These are phyloP conservation scores for Nezara viridula DNA, from an alignment of 2,888 invertebrate species.

Conservation along the genomic window DNA sequence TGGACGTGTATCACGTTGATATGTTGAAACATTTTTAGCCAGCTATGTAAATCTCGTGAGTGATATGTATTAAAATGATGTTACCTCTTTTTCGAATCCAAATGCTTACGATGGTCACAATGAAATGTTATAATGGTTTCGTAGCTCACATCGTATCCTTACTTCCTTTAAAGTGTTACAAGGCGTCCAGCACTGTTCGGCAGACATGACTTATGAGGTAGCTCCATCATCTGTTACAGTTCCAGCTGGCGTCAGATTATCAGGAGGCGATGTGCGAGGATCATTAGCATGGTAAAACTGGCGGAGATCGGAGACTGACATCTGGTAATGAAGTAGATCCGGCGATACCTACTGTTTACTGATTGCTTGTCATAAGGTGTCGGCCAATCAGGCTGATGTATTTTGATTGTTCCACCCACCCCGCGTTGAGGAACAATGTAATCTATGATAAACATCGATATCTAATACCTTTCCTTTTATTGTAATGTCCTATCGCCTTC, in stretches of 20 bases:
- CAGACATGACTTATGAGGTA: conserved; percentile 26
- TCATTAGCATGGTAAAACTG: conserved; percentile 55
- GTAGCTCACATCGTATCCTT: neutral
- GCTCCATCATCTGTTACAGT: conserved; percentile 31
- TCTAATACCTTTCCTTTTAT: conserved; percentile 15
- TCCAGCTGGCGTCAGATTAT: conserved; percentile 26
- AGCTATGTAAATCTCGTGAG: neutral
- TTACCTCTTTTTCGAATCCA: neutral
- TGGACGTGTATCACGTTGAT: too few relatives aligned
- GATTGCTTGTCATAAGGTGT: conserved; percentile 54
- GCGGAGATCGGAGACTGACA: neutral
- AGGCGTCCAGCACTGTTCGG: neutral
- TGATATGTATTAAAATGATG: neutral
- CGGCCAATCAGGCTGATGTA: conserved; percentile 52
- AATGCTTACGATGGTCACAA: neutral
- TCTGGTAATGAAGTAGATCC: conserved; percentile 54
- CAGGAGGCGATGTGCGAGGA: conserved; percentile 17
- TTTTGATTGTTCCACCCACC: conserved; percentile 57
- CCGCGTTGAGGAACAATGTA: conserved; percentile 11
- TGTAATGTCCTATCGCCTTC: conserved; percentile 20
- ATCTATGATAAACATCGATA: conserved; percentile 52
- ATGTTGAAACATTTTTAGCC: too few relatives aligned
- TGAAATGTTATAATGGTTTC: neutral
- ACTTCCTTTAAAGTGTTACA: neutral
- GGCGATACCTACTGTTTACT: conserved; percentile 53